Evolutionary conservation across 2,888 invertebrate genomes (phyloP).

Genomic region (Rotaria macrura): DNA sequence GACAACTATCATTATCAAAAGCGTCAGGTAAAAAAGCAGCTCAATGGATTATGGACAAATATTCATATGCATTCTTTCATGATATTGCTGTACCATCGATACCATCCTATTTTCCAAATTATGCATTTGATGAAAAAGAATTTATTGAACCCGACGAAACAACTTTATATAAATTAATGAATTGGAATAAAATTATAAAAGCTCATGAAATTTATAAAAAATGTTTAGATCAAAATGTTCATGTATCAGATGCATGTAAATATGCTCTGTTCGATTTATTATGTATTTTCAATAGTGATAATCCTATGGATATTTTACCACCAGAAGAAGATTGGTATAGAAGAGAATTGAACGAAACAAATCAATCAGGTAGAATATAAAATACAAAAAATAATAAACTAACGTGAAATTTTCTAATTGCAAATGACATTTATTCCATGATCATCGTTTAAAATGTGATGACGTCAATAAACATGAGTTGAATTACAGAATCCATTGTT

Average conservation of each 20-base stretch:
- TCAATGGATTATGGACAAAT: constrained; percentile 26
- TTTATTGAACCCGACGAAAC: constrained; percentile 30
- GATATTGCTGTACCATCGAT: constrained; percentile 27
- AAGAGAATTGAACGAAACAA: background rate
- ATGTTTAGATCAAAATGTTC: constrained; percentile 29
- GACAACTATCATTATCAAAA: constrained; percentile 22
- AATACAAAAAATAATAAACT: background rate
- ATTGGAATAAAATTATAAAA: constrained; percentile 29
- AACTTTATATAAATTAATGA: constrained; percentile 28
- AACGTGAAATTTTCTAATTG: background rate
- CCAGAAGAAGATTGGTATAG: constrained; percentile 25
- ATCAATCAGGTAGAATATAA: background rate
- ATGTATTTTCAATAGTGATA: constrained; percentile 27
- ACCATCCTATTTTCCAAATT: constrained; percentile 28
- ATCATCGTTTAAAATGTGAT: too few relatives aligned
- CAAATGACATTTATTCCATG: too few relatives aligned
- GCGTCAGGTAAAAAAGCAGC: constrained; percentile 34
- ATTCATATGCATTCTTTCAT: constrained; percentile 33
- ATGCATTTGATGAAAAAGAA: constrained; percentile 30
- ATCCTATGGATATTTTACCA: constrained; percentile 17
- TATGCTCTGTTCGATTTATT: constrained; percentile 26
- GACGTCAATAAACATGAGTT: too few relatives aligned
- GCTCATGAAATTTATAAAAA: constrained; percentile 27
- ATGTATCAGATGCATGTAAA: constrained; percentile 29
- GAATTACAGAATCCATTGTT: too few relatives aligned